Evolutionary conservation across 2,113 vertebrate genomes (phyloP).

Genomic region (Puma concolor): DNA sequence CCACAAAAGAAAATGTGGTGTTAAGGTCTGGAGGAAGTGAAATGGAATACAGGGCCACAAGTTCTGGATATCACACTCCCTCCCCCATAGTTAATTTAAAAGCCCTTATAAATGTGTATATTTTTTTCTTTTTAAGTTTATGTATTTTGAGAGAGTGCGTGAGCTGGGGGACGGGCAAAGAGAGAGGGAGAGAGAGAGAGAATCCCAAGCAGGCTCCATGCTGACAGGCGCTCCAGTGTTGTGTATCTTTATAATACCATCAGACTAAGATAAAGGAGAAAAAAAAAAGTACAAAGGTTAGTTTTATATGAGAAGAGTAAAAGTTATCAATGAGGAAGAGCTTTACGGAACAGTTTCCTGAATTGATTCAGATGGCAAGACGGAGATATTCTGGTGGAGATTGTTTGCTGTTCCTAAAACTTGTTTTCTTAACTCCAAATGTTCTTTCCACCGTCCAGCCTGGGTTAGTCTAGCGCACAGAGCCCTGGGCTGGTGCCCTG

Average conservation of each 20-base stretch:
- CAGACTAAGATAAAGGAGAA: not conserved
- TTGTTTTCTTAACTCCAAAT: slow-evolving; percentile 55
- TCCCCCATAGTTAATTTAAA: not conserved
- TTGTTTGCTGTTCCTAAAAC: slow-evolving; percentile 14
- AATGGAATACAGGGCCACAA: not conserved
- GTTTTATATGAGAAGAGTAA: not conserved
- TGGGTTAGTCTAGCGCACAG: not conserved
- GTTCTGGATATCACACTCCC: not conserved
- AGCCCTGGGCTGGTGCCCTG: not conserved
- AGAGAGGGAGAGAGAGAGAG: too few species aligned
- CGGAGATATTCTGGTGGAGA: not conserved
- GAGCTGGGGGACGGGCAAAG: too few species aligned
- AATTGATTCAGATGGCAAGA: not conserved
- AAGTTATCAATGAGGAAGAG: not conserved
- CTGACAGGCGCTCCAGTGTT: not conserved
- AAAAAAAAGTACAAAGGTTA: not conserved
- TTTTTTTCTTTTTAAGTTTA: too few species aligned
- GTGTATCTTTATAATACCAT: not conserved
- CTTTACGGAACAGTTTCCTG: not conserved
- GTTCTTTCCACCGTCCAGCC: not conserved
- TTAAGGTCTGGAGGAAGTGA: not conserved
- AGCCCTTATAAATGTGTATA: not conserved
- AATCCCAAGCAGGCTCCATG: too few species aligned
- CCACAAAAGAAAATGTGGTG: not conserved
- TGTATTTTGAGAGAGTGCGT: too few species aligned